Base-by-base conservation (phyloP, 1,140 invertebrate genomes). In the Drosophila tristis region DNA sequence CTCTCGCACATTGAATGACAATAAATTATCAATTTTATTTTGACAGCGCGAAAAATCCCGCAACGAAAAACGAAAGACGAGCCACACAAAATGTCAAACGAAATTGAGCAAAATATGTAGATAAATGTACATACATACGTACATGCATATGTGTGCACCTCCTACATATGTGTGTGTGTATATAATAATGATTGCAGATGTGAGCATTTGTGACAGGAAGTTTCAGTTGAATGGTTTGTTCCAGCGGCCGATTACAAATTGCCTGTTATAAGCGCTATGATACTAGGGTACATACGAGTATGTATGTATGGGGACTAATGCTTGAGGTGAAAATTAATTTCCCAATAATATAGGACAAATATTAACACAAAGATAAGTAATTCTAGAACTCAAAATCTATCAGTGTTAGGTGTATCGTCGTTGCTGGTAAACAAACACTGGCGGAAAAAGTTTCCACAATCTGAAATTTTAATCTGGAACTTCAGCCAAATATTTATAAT, bases 11-110 rank as follows among this genome's bases (percentile, higher is more conserved):
- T 89, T 89, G 84, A 89, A 89, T 90, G 85, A 90, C 85, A 90
- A 90, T 90, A 90, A 90, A 90, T 90, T 90, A 90, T 90, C 85
- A 90, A 90, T 90, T 89, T 90, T 90, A 90, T 90, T 90, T 90
- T 86, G 85, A 90, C 80, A 90, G 78, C 87, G 80, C 79, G 76
- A 89, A 89, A 89, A 89, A 89, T 73, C 72, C 72, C 60, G 72
- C 67, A 76, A 49, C 65, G 54, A 72, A 79, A 79, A 76, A 80
- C 65, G 70, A 78, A 78, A 67, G 50, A 74, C 49, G 64, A 53
- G 57, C 35, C 11, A 13, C 51, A 53, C 59, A 84, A 79, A 89
- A 84, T 79, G 80, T 89, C 79, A 89, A 66, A 84, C 75, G 62
- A 86, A 86, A 86, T 80, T 80, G 82, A 87, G 82, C 78, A 78